These are phyloP conservation scores for Drosophila parvula DNA, from an alignment of 1,140 invertebrate genomes.

Conservation along the genomic window DNA sequence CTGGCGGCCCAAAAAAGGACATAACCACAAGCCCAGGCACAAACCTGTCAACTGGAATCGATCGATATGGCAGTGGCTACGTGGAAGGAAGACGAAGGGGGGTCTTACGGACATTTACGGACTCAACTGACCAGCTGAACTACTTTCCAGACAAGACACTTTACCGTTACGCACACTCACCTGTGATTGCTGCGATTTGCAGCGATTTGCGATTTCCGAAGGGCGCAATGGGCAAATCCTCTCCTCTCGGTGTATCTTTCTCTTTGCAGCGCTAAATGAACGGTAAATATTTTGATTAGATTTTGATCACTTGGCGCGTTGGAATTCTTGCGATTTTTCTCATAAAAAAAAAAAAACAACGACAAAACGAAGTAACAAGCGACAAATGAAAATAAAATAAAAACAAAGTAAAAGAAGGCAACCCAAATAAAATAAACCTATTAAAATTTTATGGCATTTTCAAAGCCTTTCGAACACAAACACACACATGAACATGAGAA, in stretches of 20 bases:
- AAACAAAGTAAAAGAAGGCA: constrained; percentile 24
- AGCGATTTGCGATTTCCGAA: constrained; percentile 17
- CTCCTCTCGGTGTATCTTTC: neutral
- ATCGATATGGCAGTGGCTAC: constrained; percentile 43
- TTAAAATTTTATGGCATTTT: constrained; percentile 61
- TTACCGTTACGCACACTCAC: constrained; percentile 60
- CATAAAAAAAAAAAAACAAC: constrained; percentile 9
- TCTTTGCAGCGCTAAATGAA: constrained; percentile 20
- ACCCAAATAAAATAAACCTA: constrained; percentile 56
- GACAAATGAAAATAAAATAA: constrained; percentile 20
- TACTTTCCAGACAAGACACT: constrained; percentile 63
- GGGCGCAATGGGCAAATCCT: neutral
- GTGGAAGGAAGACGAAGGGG: neutral
- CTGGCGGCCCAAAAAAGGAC: constrained; percentile 71
- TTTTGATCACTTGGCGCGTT: constrained; percentile 31
- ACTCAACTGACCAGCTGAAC: constrained; percentile 74
- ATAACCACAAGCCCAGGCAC: constrained; percentile 41
- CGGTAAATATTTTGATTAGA: constrained; percentile 52
- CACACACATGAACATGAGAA: constrained; percentile 9
- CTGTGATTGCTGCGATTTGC: constrained; percentile 30
- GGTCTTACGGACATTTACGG: constrained; percentile 64
- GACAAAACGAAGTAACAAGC: constrained; percentile 7
- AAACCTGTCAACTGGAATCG: constrained; percentile 68
- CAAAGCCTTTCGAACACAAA: constrained; percentile 43
- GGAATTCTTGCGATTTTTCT: constrained; percentile 48